Base-by-base conservation (phyloP, 2,113 vertebrate genomes). In the Ciconia boyciana region DNA sequence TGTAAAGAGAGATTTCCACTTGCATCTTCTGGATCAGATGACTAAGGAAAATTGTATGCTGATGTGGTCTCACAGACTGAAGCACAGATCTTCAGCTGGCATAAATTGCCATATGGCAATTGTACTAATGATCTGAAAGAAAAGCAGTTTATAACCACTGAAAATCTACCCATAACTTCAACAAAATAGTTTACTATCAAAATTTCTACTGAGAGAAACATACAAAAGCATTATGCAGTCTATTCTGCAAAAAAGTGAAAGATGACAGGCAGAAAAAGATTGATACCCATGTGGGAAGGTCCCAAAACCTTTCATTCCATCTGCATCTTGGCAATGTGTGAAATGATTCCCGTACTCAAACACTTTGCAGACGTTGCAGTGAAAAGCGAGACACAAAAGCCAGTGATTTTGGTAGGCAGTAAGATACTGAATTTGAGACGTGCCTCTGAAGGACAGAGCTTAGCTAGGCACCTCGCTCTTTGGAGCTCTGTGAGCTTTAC, bases 21-120 rank as follows among this genome's bases (percentile, higher is more conserved):
- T 95, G 46, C 62, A 91, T 94, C 66, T 94, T 32, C 39, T 55
- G 49, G 70, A 94, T 94, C 81, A 89, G 84, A 93, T 90, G 87
- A 94, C 70, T 94, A 65, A 83, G 58, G n/a, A 85, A 87, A 90
- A 80, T 49, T 69, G 41, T 46, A n/a, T 55, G 43, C 58, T 95
- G 62, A 83, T 91, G 32, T 58, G 58, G 21, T 46, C 44, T 92
- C 12, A 13, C 28, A 83, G 10, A 39, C 9, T 60, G 64, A 84
- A 84, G 46, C 43, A 55, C 20, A 85, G 54, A 90, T 29, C 22
- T 92, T 87, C 69, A 76, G 8, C 52, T 80, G 66, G 28, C 36
- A 52, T 32, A 65, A 41, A 46, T 24, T 71, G 36, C 26, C 41
- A 26, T 43, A 57, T 36, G 16, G 24, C 20, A 82, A 41, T 54